Base-by-base conservation (phyloP, 2,113 vertebrate species). In the Saimiri boliviensis region DNA sequence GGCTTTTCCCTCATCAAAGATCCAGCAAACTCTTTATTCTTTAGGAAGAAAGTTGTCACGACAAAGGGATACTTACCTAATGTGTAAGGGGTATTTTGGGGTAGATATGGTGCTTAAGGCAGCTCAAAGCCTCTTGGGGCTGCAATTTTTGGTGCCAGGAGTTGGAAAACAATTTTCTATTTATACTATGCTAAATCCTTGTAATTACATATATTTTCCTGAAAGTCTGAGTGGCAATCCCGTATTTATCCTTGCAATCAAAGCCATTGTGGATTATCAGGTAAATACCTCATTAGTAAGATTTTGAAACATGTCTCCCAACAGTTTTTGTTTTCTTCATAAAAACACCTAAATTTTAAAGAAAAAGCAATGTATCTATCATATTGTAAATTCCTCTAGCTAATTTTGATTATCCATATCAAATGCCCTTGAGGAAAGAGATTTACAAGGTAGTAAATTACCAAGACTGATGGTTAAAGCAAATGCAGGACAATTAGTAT, bases 241-340 rank as follows among this genome's bases (percentile, higher is more conserved):
- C 73, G 40, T 81, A 89, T 96, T 97, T 96, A 95, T 96, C 80
- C 89, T 9, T 7, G 4, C 56, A 96, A 84, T 96, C 93, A 93
- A 96, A 97, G 95, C 63, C 88, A 79, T 94, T 90, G 94, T 97
- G 83, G 93, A 87, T 95, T 94, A 96, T 93, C 79, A 91, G 89
- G 66, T 96, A 96, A 96, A 95, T 85, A 68, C 76, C 58, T 96
- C 92, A 56, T 97, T 94, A 95, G 81, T 49, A 95, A 79, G 91
- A 95, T 96, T 96, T 92, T 68, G 77, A 97, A 95, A 95, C 77
- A 47, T 76, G 94, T 93, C 93, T 97, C 90, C 92, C 91, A 87
- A 58, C 49, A 76, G 70, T 93, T 94, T 93, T 95, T 77, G n/a
- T 95, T 95, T 95, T 89, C 71, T 60, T 96, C 88, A 86, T 91